Evolutionary conservation across 2,888 invertebrate species (phyloP).

Genomic region (Aphidoletes aphidimyza): DNA sequence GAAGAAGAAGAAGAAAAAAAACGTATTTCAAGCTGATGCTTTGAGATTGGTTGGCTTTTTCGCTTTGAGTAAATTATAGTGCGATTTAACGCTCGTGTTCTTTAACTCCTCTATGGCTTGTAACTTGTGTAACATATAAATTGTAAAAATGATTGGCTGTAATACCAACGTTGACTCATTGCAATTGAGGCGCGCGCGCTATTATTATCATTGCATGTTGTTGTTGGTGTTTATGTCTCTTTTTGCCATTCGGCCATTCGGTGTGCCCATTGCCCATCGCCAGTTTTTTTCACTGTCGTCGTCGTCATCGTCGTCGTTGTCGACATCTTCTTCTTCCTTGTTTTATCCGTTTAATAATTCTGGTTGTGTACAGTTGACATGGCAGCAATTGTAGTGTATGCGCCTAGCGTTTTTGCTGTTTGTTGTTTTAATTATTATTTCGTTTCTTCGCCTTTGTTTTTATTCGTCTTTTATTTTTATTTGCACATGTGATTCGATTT

Average conservation of each 20-base stretch:
- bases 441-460: neutral
- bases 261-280: neutral
- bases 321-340: too few relatives aligned
- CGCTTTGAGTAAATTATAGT: conserved; percentile 39
- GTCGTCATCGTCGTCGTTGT: too few relatives aligned
- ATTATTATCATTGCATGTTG: conserved; percentile 40
- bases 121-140: conserved; percentile 41
- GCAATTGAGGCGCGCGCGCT: conserved; percentile 49
- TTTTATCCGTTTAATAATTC: too few relatives aligned
- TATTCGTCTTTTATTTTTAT: neutral
- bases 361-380: neutral
- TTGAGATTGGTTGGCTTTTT: conserved; percentile 29
- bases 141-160: conserved; percentile 42
- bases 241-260: neutral
- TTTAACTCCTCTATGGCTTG: conserved; percentile 1
- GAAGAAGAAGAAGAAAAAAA: too few relatives aligned
- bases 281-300: neutral
- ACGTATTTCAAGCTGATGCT: conserved; percentile 11
- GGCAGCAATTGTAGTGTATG: neutral
- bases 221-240: conserved; percentile 7
- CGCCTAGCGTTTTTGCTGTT: too few relatives aligned
- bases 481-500: neutral
- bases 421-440: too few relatives aligned
- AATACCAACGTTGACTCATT: conserved; percentile 28
- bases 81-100: conserved; percentile 43